Percentiles rank a stretch among this genome's conserved stretches.
These are phyloP conservation scores for Netelia inedita DNA, from an alignment of 2,888 invertebrate genomes.

Conservation along the genomic window DNA sequence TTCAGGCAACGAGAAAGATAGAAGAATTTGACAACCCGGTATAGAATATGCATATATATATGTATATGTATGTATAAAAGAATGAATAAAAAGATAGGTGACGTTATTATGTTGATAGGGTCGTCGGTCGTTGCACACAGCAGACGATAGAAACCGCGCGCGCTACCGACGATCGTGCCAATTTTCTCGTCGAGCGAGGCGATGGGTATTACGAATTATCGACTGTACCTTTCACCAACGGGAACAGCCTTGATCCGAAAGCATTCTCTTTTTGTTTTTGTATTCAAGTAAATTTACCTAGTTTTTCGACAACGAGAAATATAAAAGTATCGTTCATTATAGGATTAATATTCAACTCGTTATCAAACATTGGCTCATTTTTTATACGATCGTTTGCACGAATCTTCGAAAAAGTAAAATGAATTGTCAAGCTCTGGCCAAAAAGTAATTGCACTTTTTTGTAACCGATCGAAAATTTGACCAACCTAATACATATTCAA, in stretches of 20 bases:
- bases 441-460: too few species aligned
- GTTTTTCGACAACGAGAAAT: too few species aligned
- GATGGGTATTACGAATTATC: slow-evolving; percentile 62
- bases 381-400: too few species aligned
- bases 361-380: too few species aligned
- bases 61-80: slow-evolving; percentile 32
- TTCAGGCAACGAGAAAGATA: slow-evolving; percentile 40
- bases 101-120: slow-evolving; percentile 68
- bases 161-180: slow-evolving; percentile 63
- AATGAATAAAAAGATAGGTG: slow-evolving; percentile 61
- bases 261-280: not conserved
- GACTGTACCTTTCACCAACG: slow-evolving; percentile 36
- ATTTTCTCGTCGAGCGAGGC: slow-evolving; percentile 57
- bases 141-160: slow-evolving; percentile 27
- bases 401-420: too few species aligned
- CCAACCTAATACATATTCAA: too few species aligned
- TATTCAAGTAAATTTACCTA: not conserved
- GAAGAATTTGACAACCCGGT: slow-evolving; percentile 61
- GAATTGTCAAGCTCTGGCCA: too few species aligned
- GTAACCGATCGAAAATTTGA: too few species aligned
- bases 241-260: not conserved
- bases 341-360: too few species aligned
- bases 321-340: too few species aligned
- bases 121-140: slow-evolving; percentile 62
- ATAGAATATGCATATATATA: slow-evolving; percentile 39